phyloP scores from a whole-genome alignment of 2,888 invertebrate genomes.

The Podabrus alpinus region DNA sequence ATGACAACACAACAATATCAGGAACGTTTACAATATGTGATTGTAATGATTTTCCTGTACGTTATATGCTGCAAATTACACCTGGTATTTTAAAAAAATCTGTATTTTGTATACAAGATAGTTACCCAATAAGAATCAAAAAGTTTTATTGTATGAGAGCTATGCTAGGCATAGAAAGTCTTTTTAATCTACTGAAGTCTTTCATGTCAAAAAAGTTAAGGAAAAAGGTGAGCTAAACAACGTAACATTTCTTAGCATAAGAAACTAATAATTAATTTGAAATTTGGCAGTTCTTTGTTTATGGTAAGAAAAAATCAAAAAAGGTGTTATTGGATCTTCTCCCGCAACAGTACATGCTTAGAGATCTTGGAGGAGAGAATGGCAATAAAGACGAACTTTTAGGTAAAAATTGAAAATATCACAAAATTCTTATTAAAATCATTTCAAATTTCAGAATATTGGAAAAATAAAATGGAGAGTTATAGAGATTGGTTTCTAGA shows the following conservation, averaged over 20 bases:
- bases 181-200: neutral
- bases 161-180: neutral
- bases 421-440: too few species aligned
- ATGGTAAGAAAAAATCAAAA: neutral
- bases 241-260: neutral
- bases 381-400: neutral
- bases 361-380: neutral
- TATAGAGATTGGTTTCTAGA: conserved; percentile 60
- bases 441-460: neutral
- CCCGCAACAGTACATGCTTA: neutral
- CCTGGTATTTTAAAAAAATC: conserved; percentile 62
- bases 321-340: neutral
- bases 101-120: conserved; percentile 57
- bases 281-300: neutral
- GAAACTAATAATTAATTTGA: neutral
- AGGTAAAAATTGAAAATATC: neutral
- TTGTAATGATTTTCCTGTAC: conserved; percentile 58
- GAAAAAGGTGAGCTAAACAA: neutral
- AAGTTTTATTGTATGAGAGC: conserved; percentile 53
- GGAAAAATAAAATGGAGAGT: conserved; percentile 58
- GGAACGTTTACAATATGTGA: conserved; percentile 62
- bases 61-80: conserved; percentile 57
- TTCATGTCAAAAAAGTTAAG: neutral
- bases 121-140: conserved; percentile 62
- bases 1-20: conserved; percentile 60